A percentile compares a stretch with the other conserved stretches of the same genome.
phyloP scores from a whole-genome alignment of 1,140 invertebrate genomes.

The Camponotus vicinus region DNA sequence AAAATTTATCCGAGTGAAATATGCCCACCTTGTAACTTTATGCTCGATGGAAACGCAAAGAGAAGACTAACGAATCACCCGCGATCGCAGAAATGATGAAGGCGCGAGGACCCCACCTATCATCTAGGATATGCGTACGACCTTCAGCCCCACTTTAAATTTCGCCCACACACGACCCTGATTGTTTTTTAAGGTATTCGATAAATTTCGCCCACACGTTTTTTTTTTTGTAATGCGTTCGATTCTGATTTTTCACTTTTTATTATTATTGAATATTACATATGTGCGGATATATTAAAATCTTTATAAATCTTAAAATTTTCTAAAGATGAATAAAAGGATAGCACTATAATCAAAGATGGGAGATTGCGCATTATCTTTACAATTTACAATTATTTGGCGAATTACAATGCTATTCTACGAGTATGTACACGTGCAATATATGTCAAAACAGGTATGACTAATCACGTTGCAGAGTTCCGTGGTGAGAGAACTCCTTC shows the following conservation, averaged over 20 bases:
- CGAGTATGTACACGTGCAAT: not conserved
- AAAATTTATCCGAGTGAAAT: not conserved
- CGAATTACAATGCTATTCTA: constrained; percentile 12
- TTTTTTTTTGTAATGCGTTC: constrained; percentile 28
- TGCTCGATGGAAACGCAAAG: not conserved
- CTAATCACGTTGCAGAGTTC: constrained; percentile 53
- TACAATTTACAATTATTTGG: not conserved
- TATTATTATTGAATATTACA: constrained; percentile 1
- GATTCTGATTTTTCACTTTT: not conserved
- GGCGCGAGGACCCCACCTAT: constrained; percentile 44
- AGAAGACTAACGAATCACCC: constrained; percentile 47
- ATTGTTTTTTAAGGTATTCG: constrained; percentile 54
- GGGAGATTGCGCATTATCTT: not conserved
- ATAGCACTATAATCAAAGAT: not conserved
- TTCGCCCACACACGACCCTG: constrained; percentile 70
- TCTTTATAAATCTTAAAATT: not conserved
- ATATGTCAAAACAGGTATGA: constrained; percentile 55
- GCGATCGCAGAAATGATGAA: constrained; percentile 41
- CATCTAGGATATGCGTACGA: not conserved
- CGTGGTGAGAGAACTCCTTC: constrained; percentile 25
- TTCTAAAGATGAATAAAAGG: not conserved
- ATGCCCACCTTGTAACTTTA: constrained; percentile 1
- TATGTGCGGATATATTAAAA: not conserved
- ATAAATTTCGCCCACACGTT: constrained; percentile 61
- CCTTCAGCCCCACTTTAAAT: constrained; percentile 63